Evolutionary conservation across 2,113 vertebrate species (phyloP).

Genomic region (Macheiramphus alcinus): DNA sequence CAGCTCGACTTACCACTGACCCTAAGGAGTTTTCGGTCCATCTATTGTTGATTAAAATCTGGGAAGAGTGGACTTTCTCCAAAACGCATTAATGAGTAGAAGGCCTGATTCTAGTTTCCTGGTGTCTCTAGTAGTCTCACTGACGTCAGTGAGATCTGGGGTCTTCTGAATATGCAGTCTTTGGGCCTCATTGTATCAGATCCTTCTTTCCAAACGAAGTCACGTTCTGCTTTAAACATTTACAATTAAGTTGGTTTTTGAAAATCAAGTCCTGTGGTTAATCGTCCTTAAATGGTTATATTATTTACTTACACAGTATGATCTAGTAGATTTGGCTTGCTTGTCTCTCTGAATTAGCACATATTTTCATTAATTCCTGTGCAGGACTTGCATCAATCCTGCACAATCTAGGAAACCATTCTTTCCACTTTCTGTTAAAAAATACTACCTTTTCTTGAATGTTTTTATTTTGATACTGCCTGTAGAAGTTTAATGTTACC

Average conservation of each 20-base stretch:
- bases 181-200: background rate
- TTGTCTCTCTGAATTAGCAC: background rate
- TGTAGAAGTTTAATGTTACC: background rate
- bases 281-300: background rate
- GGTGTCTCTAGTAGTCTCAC: background rate
- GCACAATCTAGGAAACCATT: background rate
- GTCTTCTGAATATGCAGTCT: background rate
- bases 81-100: background rate
- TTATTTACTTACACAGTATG: background rate
- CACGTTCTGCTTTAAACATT: background rate
- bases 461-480: background rate
- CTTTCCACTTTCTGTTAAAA: background rate
- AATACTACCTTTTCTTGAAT: background rate
- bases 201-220: background rate
- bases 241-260: background rate
- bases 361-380: background rate
- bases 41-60: background rate
- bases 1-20: slow-evolving; percentile 3
- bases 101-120: background rate
- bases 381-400: background rate
- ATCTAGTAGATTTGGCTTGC: background rate
- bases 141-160: background rate
- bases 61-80: background rate
- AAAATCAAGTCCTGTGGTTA: background rate
- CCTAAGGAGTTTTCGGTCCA: background rate